A percentile compares a stretch with the other conserved stretches of the same genome.
Conservation (phyloP, 2,888 invertebrate species). For the Lochmaea crataegi region DNA sequence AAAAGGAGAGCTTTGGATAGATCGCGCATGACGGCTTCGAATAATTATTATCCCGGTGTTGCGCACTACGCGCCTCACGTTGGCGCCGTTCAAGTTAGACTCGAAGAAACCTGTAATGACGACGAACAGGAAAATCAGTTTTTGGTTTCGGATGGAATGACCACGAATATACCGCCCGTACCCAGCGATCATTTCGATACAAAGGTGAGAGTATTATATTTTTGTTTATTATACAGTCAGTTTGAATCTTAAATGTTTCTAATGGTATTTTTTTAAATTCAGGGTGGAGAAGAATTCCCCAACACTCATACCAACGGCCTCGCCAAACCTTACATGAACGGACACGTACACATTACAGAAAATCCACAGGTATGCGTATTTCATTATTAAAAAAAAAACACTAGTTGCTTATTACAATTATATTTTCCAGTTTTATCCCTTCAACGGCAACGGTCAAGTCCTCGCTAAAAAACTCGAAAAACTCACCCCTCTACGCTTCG, state of each 20-base stretch:
- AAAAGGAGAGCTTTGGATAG: constrained; percentile 55
- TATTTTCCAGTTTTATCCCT: constrained; percentile 54
- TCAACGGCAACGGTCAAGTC: constrained; percentile 50
- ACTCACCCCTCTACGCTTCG: constrained; percentile 46
- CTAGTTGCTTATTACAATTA: neutral
- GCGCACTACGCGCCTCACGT: constrained; percentile 54
- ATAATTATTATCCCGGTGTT: constrained; percentile 55
- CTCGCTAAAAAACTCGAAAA: constrained; percentile 45
- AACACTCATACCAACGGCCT: constrained; percentile 68
- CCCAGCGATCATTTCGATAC: constrained; percentile 67
- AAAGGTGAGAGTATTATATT: too few relatives aligned
- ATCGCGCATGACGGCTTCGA: constrained; percentile 52
- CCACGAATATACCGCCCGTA: constrained; percentile 59
- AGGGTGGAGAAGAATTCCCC: constrained; percentile 65
- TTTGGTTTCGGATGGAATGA: constrained; percentile 57
- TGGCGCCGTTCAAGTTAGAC: constrained; percentile 53
- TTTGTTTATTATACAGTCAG: constrained; percentile 4
- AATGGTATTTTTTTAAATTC: neutral
- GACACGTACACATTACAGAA: constrained; percentile 73
- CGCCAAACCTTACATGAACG: constrained; percentile 66
- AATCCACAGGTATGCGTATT: constrained; percentile 72
- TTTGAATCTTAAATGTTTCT: too few relatives aligned
- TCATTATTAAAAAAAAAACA: neutral
- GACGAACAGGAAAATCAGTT: constrained; percentile 63
- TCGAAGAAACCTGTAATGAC: constrained; percentile 54